phyloP scores from a whole-genome alignment of 1,140 invertebrate genomes.

The Pogonognathellus flavescens region DNA sequence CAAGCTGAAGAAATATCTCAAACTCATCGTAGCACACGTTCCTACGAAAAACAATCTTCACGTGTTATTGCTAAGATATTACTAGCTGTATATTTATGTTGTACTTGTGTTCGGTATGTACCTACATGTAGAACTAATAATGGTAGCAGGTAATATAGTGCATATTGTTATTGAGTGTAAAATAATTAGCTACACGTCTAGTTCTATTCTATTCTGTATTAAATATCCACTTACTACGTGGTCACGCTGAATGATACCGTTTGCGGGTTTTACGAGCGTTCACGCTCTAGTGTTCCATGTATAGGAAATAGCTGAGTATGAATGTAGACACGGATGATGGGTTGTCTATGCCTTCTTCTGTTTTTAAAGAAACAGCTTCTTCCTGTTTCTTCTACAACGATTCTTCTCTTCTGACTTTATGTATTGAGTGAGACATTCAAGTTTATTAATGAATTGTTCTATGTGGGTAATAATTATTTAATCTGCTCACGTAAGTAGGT shows the following conservation, averaged over 20 bases:
- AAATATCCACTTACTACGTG: conserved; percentile 11
- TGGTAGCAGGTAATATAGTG: background rate
- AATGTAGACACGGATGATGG: conserved; percentile 2
- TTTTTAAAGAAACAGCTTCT: background rate
- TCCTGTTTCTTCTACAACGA: background rate
- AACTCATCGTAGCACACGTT: background rate
- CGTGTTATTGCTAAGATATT: background rate
- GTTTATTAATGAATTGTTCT: background rate
- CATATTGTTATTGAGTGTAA: background rate
- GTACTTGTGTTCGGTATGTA: too few species aligned
- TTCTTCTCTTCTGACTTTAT: background rate
- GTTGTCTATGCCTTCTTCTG: background rate
- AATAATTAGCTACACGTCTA: conserved; percentile 30
- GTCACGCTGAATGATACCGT: conserved; percentile 35
- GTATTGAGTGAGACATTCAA: background rate
- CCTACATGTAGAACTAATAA: too few species aligned
- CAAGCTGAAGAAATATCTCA: background rate
- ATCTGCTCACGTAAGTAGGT: background rate
- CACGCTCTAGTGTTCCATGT: conserved; percentile 36
- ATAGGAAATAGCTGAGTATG: background rate
- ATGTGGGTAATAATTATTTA: background rate
- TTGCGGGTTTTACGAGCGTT: conserved; percentile 29
- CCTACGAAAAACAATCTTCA: background rate
- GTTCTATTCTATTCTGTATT: background rate
- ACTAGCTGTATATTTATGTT: background rate